Base-by-base conservation (phyloP, 2,113 vertebrate species). In the Cyanoderma ruficeps region DNA sequence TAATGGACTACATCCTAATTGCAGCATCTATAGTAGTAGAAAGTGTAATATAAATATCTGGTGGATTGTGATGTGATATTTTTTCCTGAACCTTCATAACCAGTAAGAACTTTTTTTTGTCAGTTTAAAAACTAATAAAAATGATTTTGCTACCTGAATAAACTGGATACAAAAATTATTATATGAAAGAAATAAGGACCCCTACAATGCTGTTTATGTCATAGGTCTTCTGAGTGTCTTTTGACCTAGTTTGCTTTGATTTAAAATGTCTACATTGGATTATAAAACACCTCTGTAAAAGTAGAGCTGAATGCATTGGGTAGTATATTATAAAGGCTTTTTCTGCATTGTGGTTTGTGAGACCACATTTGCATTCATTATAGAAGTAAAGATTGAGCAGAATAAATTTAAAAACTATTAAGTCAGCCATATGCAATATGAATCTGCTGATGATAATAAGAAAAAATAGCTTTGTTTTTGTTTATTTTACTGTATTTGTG, bases 311-410 rank as follows among this genome's bases (percentile, higher is more conserved):
- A 95, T 83, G 68, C 30, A 78, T 82, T 94, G 76, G 24, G 39
- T 83, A 74, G 49, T 89, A 78, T 88, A 87, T 64, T 64, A 85
- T 79, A 77, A 55, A 94, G 95, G 50, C 93, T 90, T 89, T 91
- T 87, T 85, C 59, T 93, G 7, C 24, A 41, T 64, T 96, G 95
- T 93, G 59, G 53, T 49, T 94, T 95, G 64, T 85, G 33, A 93
- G 87, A 71, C 76, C 97, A 79, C 47, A 89, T 97, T 97, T 97
- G 83, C 93, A 95, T 97, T 96, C 89, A 94, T 96, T 97, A 96
- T 64, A 56, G 84, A 81, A 92, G 37, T 87, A 93, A 95, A 96
- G 65, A 96, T 47, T 93, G 87, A 96, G 56, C 50, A 78, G 86
- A 94, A 84, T 97, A 95, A 90, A 96, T 94, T 94, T 69, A 82